Conservation (phyloP, 1,140 invertebrate genomes). For the Diorhabda carinulata region DNA sequence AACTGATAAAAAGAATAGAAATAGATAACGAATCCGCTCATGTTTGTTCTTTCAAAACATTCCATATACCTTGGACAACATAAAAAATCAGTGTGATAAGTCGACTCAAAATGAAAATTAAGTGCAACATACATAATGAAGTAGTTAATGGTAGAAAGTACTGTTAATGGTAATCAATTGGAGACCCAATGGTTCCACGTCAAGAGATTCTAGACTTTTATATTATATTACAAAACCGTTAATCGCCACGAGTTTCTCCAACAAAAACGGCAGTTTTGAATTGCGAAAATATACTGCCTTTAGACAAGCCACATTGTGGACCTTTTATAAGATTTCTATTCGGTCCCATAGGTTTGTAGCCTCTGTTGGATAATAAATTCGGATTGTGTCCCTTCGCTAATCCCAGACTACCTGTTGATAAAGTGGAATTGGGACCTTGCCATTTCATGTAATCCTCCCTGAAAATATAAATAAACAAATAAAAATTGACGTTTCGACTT, state of each 20-base stretch:
- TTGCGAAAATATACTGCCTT: constrained; percentile 65
- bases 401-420: constrained; percentile 47
- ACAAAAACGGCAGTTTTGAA: constrained; percentile 48
- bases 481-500: too few relatives aligned
- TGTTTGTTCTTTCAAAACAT: too few relatives aligned
- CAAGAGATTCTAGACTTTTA: not conserved
- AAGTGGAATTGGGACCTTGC: constrained; percentile 61
- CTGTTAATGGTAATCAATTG: too few relatives aligned
- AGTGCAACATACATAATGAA: too few relatives aligned
- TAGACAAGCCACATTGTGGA: constrained; percentile 57
- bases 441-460: constrained; percentile 69
- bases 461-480: constrained; percentile 22
- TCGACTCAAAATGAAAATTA: too few relatives aligned
- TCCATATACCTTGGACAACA: too few relatives aligned
- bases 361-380: constrained; percentile 48
- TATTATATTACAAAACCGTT: constrained; percentile 30
- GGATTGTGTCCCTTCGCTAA: constrained; percentile 56
- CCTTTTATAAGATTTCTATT: constrained; percentile 62
- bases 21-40: too few relatives aligned
- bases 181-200: too few relatives aligned
- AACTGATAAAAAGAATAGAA: too few relatives aligned
- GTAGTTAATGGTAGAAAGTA: too few relatives aligned
- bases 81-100: too few relatives aligned
- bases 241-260: constrained; percentile 56
- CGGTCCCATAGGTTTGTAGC: constrained; percentile 55